phyloP scores from a whole-genome alignment of 2,888 invertebrate genomes.

The Agriotes lineatus region DNA sequence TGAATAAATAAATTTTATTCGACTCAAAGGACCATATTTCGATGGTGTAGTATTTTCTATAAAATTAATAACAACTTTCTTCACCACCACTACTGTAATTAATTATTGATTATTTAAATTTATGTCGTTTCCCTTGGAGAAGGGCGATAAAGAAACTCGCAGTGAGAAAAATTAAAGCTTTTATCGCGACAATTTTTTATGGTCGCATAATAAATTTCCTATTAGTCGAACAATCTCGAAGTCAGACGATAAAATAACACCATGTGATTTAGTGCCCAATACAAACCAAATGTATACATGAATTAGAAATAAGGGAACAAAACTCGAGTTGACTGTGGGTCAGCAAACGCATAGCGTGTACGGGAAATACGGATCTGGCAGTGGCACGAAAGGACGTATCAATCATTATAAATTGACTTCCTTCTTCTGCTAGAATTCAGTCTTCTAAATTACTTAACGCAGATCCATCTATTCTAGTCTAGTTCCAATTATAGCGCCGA shows the following conservation, averaged over 20 bases:
- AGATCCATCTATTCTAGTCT: constrained; percentile 27
- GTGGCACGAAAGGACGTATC: constrained; percentile 52
- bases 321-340: constrained; percentile 25
- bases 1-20: no score
- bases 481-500: constrained; percentile 31
- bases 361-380: constrained; percentile 36
- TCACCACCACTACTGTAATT: no score
- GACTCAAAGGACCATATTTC: no score
- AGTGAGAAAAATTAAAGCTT: no score
- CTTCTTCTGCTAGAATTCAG: constrained; percentile 49
- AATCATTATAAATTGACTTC: constrained; percentile 55
- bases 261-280: constrained; percentile 13
- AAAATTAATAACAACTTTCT: no score
- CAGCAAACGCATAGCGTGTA: constrained; percentile 34
- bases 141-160: no score
- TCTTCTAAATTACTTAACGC: constrained; percentile 51
- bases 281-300: constrained; percentile 18
- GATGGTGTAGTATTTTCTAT: no score
- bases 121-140: no score
- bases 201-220: not conserved
- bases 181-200: no score
- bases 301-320: constrained; percentile 32
- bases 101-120: no score
- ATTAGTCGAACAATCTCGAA: not conserved
- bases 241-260: not conserved